Percentiles rank a stretch among this genome's conserved stretches.
Conservation (phyloP, 2,888 invertebrate species). For the Synanthedon vespiformis region DNA sequence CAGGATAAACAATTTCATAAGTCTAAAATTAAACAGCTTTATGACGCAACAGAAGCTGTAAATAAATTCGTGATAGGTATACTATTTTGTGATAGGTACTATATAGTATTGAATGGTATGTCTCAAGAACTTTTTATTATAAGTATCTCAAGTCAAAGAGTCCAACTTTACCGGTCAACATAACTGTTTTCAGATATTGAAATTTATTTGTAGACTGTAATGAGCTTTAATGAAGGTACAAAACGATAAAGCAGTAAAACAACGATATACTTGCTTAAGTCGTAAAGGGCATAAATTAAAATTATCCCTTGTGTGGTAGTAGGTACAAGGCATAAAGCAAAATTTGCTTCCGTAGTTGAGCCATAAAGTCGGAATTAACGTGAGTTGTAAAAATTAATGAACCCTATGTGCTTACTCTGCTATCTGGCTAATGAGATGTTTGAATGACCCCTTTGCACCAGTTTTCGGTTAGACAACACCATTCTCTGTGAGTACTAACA, state of each 20-base stretch:
- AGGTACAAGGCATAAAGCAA: slow-evolving; percentile 4
- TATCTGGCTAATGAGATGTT: slow-evolving; percentile 30
- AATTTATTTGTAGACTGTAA: slow-evolving; percentile 3
- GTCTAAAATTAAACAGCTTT: too few relatives aligned
- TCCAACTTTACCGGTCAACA: too few relatives aligned
- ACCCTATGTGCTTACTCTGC: slow-evolving; percentile 18
- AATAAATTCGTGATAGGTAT: too few relatives aligned
- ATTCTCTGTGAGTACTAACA: background rate
- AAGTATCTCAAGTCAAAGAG: too few relatives aligned
- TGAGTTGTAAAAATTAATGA: slow-evolving; percentile 37
- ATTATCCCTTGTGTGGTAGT: background rate
- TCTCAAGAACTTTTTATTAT: too few relatives aligned
- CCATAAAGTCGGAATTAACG: slow-evolving; percentile 28
- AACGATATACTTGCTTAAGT: background rate
- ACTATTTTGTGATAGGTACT: too few relatives aligned
- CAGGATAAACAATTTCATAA: too few relatives aligned
- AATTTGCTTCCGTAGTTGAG: slow-evolving; percentile 10
- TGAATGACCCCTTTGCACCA: slow-evolving; percentile 12
- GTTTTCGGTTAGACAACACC: slow-evolving; percentile 12
- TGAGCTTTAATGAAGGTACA: background rate
- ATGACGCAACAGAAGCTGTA: too few relatives aligned
- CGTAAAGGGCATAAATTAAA: background rate
- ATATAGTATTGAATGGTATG: too few relatives aligned
- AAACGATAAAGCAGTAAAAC: background rate
- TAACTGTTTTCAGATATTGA: too few relatives aligned